phyloP scores from a whole-genome alignment of 2,113 vertebrate species.

The pig (Sus scrofa) region T2T-Sscrofa CM000812.6:216141001-216141500 shows the following conservation, averaged over 20 bases:
- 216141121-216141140: conserved; percentile 72
- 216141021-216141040: background rate
- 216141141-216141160: background rate
- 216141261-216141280: background rate
- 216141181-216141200: background rate
- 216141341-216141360: background rate
- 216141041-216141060: background rate
- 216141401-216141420: no score
- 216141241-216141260: background rate
- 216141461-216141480: no score
- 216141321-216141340: background rate
- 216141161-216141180: no score
- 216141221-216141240: background rate
- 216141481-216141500: background rate
- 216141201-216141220: background rate
- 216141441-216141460: background rate
- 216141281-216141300: background rate
- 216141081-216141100: background rate
- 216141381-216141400: no score
- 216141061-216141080: background rate
- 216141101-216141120: background rate
- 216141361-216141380: background rate
- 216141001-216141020: background rate
- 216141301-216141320: background rate
- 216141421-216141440: background rate